These are phyloP conservation scores for Galerucella pusilla DNA, from an alignment of 2,888 invertebrate species.

Conservation along the genomic window DNA sequence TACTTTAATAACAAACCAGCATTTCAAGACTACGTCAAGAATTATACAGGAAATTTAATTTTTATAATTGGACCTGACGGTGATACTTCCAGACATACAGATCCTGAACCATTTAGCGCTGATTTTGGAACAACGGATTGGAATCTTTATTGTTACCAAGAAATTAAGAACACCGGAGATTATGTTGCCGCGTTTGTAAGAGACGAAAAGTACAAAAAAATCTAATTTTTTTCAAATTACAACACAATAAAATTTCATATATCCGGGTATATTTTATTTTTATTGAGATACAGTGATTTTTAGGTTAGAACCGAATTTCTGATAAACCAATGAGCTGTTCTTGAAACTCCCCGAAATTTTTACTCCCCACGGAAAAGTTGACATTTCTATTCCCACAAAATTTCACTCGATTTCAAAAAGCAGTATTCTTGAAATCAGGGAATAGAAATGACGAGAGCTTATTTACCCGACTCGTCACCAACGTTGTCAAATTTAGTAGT, in stretches of 20 bases:
- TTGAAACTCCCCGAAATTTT: no score
- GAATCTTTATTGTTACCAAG: conserved; percentile 69
- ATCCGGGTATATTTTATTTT: no score
- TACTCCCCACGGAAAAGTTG: no score
- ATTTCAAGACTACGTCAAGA: conserved; percentile 75
- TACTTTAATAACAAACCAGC: conserved; percentile 82
- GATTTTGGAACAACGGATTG: conserved; percentile 68
- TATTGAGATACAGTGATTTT: no score
- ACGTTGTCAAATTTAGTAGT: no score
- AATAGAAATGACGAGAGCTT: no score
- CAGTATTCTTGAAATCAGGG: no score
- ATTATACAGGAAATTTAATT: conserved; percentile 73
- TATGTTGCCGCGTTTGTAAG: conserved; percentile 73
- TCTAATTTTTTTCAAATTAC: neutral
- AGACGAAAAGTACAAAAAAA: conserved; percentile 4
- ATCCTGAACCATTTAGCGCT: conserved; percentile 75
- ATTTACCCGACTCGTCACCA: no score
- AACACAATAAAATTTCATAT: neutral
- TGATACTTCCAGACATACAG: conserved; percentile 74
- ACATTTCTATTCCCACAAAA: no score
- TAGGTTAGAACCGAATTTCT: no score
- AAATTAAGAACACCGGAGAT: conserved; percentile 73
- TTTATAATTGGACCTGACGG: conserved; percentile 80
- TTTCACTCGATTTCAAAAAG: no score
- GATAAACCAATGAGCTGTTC: no score